Percentiles rank a stretch among this genome's conserved stretches.
Evolutionary conservation across 2,888 invertebrate genomes (phyloP).

Genomic region (Portevinia maculata): DNA sequence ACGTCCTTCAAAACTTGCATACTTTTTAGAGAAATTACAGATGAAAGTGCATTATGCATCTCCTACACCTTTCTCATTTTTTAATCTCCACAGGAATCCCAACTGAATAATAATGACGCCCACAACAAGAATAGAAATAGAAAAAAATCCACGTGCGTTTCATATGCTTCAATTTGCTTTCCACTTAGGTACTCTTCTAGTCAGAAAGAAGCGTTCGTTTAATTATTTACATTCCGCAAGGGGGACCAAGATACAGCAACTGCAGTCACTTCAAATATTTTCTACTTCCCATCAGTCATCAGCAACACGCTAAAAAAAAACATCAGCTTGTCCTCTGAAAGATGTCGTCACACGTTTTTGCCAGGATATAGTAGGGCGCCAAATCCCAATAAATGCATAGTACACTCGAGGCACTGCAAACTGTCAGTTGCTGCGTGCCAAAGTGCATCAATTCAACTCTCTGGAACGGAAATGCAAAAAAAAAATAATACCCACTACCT

Average conservation of each 20-base stretch:
- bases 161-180: not conserved
- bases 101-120: not conserved
- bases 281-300: constrained; percentile 24
- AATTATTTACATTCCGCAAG: constrained; percentile 60
- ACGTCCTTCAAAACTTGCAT: too few species aligned
- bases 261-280: constrained; percentile 57
- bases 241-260: constrained; percentile 36
- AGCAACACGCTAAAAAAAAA: not conserved
- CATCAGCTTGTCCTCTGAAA: not conserved
- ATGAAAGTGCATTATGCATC: not conserved
- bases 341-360: constrained; percentile 5
- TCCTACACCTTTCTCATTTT: not conserved
- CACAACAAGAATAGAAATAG: constrained; percentile 6
- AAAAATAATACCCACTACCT: not conserved
- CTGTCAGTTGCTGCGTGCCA: constrained; percentile 68
- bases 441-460: constrained; percentile 59
- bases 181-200: not conserved
- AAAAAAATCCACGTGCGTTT: constrained; percentile 1
- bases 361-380: constrained; percentile 31
- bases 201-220: constrained; percentile 13
- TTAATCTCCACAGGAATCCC: not conserved
- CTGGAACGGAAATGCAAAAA: constrained; percentile 13
- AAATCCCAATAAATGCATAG: constrained; percentile 50
- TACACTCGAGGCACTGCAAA: constrained; percentile 56
- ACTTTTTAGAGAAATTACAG: constrained; percentile 32